Evolutionary conservation across 1,140 invertebrate genomes (phyloP).

Genomic region (Nephila pilipes): DNA sequence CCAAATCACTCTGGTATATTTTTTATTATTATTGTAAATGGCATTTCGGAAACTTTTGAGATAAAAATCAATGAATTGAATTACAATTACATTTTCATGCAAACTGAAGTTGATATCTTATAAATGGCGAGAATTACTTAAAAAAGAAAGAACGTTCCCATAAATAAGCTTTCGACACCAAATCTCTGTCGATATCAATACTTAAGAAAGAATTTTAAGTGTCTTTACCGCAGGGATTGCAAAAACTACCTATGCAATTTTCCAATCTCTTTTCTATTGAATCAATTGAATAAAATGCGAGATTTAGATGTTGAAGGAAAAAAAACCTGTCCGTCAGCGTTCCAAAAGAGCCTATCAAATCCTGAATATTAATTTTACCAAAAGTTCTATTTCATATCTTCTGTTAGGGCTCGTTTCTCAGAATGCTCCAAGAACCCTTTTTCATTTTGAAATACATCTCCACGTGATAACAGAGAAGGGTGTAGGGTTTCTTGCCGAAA

Average conservation of each 20-base stretch:
- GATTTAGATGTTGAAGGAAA: neutral
- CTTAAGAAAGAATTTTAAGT: neutral
- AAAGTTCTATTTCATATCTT: constrained; percentile 42
- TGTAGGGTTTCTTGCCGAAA: constrained; percentile 33
- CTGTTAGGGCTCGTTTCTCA: neutral
- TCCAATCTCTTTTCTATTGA: neutral
- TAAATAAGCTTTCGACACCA: too few relatives aligned
- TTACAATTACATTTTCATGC: too few relatives aligned
- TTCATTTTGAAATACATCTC: constrained; percentile 62
- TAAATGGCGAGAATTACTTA: too few relatives aligned
- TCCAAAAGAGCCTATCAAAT: constrained; percentile 22
- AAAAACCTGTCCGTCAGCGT: constrained; percentile 39
- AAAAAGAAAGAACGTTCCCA: too few relatives aligned
- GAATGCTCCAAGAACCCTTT: neutral
- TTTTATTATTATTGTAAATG: too few relatives aligned
- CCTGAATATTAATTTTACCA: constrained; percentile 55
- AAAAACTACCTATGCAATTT: constrained; percentile 43
- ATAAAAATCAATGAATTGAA: too few relatives aligned
- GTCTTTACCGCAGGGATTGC: constrained; percentile 9
- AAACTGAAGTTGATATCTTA: too few relatives aligned
- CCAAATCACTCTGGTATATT: too few relatives aligned
- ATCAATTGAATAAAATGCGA: constrained; percentile 51
- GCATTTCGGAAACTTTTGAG: too few relatives aligned
- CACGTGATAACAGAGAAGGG: neutral
- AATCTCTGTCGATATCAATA: neutral